Evolutionary conservation across 2,888 invertebrate genomes (phyloP).

Genomic region (Aleiodes alternator): DNA sequence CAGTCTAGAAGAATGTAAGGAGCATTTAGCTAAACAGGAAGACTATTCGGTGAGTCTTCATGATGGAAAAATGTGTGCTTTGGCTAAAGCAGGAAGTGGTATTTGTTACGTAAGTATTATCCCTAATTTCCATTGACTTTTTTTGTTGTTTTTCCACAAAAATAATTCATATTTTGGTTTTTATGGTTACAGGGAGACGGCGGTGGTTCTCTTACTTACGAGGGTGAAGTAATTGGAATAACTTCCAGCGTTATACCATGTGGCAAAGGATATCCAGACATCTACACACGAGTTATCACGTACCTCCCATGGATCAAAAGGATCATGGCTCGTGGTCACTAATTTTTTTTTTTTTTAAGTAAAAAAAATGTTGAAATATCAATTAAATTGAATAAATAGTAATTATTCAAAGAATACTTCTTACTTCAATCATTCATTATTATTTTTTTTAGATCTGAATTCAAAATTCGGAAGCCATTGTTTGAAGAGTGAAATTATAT

Average conservation of each 20-base stretch:
- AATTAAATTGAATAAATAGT: no score
- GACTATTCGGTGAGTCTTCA: no score
- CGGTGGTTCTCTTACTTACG: slow-evolving; percentile 52
- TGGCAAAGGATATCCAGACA: slow-evolving; percentile 49
- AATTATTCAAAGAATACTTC: no score
- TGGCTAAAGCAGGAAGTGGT: neutral
- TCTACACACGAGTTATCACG: slow-evolving; percentile 47
- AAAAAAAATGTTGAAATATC: no score
- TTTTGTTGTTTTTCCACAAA: neutral
- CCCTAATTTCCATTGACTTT: neutral
- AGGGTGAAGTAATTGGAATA: slow-evolving; percentile 52
- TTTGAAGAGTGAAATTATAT: no score
- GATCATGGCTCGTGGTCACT: slow-evolving; percentile 13
- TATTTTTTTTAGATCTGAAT: no score
- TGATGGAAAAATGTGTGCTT: no score
- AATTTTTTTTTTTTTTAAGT: no score
- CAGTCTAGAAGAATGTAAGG: no score
- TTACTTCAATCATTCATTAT: no score
- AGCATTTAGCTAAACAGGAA: neutral
- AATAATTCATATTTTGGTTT: neutral
- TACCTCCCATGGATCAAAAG: slow-evolving; percentile 37
- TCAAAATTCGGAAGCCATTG: no score
- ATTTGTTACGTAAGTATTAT: slow-evolving; percentile 29
- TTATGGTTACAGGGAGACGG: slow-evolving; percentile 56
- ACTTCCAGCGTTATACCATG: slow-evolving; percentile 52